A percentile compares a stretch with the other conserved stretches of the same genome.
phyloP scores from a whole-genome alignment of 2,888 invertebrate species.

The Epirrita christyi region DNA sequence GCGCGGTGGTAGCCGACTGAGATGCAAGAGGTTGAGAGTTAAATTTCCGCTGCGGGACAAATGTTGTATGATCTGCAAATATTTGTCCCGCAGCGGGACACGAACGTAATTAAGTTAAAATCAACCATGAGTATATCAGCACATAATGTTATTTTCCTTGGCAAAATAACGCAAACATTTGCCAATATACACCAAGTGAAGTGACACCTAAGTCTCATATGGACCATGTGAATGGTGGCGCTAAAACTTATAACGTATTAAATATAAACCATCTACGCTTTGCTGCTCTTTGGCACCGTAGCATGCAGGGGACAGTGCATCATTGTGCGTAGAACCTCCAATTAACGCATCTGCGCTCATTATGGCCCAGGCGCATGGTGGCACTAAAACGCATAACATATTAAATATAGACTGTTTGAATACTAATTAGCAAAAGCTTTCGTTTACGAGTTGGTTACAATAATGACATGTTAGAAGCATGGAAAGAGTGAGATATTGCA shows the following conservation, averaged over 20 bases:
- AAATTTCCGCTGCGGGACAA: too few relatives aligned
- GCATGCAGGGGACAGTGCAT: conserved; percentile 63
- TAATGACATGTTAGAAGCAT: conserved; percentile 3
- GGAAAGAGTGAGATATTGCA: conserved; percentile 14
- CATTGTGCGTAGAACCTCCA: conserved; percentile 73
- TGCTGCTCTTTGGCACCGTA: conserved; percentile 55
- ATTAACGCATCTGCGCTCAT: conserved; percentile 74
- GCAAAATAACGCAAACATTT: too few relatives aligned
- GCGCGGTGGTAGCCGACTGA: too few relatives aligned
- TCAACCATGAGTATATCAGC: too few relatives aligned
- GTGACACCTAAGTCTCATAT: conserved; percentile 68
- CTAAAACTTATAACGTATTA: conserved; percentile 48
- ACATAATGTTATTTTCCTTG: too few relatives aligned
- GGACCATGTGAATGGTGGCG: conserved; percentile 56
- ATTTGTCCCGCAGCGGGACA: too few relatives aligned
- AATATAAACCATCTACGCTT: background rate
- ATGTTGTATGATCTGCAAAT: too few relatives aligned
- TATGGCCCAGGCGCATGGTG: conserved; percentile 58
- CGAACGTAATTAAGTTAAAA: too few relatives aligned
- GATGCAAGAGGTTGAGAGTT: too few relatives aligned
- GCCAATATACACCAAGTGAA: too few relatives aligned
- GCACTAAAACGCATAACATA: conserved; percentile 54
- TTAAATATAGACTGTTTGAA: conserved; percentile 34
- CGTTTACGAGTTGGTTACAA: conserved; percentile 14
- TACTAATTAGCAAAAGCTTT: conserved; percentile 31